phyloP scores from a whole-genome alignment of 2,113 vertebrate genomes.

The Nerophis lumbriciformis region DNA sequence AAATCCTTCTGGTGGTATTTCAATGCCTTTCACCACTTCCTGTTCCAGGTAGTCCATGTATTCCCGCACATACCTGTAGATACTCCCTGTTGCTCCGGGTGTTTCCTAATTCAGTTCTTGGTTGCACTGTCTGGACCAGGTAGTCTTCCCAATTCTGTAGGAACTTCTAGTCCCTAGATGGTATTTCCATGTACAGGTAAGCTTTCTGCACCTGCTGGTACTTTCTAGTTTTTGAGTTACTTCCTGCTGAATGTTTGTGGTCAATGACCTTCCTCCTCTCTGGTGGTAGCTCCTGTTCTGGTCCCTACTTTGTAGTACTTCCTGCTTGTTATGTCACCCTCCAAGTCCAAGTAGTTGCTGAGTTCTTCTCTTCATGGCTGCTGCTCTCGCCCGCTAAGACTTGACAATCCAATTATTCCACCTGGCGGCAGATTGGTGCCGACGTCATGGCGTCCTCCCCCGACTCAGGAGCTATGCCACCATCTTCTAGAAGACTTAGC shows the following conservation, averaged over 20 bases:
- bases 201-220: background rate
- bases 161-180: no score
- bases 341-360: no score
- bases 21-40: no score
- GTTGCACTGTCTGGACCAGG: no score
- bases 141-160: no score
- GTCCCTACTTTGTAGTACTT: background rate
- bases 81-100: background rate
- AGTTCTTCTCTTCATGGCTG: slow-evolving; percentile 8
- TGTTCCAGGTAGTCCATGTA: no score
- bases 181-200: no score
- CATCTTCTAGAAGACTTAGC: background rate
- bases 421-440: slow-evolving; percentile 1
- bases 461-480: background rate
- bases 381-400: slow-evolving; percentile 32
- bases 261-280: background rate
- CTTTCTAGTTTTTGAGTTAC: background rate
- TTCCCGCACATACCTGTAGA: background rate
- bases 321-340: background rate
- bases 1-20: no score
- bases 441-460: background rate
- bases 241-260: no score
- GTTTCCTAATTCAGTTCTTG: background rate
- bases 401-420: slow-evolving; percentile 43
- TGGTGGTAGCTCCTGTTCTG: background rate